These are phyloP conservation scores for Sprattus sprattus DNA, from an alignment of 2,113 vertebrate genomes.

Conservation along the genomic window DNA sequence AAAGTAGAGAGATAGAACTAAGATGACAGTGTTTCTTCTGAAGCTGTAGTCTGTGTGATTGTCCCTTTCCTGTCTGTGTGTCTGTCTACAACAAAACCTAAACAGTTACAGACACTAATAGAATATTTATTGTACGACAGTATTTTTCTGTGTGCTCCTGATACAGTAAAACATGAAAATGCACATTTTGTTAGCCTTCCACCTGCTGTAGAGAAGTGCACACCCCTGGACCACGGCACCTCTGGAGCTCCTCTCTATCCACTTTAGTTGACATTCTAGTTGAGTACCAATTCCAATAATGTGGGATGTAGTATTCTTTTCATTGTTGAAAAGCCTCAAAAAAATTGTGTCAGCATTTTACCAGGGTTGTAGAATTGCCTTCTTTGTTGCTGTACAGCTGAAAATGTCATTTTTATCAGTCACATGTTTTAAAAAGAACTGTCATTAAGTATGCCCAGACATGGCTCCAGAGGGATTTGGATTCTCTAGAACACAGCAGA, in stretches of 20 bases:
- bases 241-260: background rate
- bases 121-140: background rate
- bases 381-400: background rate
- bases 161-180: background rate
- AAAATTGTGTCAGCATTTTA: background rate
- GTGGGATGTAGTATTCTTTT: background rate
- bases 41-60: background rate
- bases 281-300: background rate
- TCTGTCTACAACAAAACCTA: background rate
- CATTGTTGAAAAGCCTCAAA: background rate
- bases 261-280: background rate
- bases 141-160: background rate
- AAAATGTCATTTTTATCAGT: constrained; percentile 5
- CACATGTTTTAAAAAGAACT: background rate
- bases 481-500: background rate
- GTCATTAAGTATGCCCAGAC: background rate
- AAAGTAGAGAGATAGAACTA: background rate
- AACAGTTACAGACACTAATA: background rate
- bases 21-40: background rate
- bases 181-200: background rate
- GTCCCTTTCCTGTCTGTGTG: background rate
- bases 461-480: background rate
- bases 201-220: background rate
- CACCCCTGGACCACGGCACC: background rate
- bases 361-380: background rate